phyloP scores from a whole-genome alignment of 2,113 vertebrate genomes.

The Pheucticus melanocephalus region DNA sequence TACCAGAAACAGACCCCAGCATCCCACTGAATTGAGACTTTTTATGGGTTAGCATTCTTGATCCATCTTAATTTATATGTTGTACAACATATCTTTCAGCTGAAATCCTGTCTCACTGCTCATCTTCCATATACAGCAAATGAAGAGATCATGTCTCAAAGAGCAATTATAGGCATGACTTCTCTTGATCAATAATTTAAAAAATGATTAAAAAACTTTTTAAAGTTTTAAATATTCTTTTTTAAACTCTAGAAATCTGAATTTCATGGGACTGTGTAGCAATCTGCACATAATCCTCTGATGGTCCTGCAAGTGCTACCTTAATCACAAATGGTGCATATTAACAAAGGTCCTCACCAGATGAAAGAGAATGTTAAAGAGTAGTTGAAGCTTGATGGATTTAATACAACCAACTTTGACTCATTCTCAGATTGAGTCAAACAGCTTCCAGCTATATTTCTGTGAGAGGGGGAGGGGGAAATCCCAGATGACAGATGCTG shows the following conservation, averaged over 20 bases:
- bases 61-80: not conserved
- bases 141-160: not conserved
- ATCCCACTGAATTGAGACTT: not conserved
- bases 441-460: conserved; percentile 16
- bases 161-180: not conserved
- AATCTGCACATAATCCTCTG: not conserved
- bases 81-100: not conserved
- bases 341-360: conserved; percentile 26
- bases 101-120: not conserved
- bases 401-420: conserved; percentile 28
- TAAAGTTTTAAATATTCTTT: not conserved
- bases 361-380: conserved; percentile 55
- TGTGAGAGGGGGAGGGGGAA: not conserved
- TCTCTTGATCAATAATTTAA: not conserved
- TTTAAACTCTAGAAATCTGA: not conserved
- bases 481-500: not conserved
- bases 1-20: not conserved
- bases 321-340: conserved; percentile 41
- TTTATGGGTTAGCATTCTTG: not conserved
- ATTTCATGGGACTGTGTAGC: not conserved
- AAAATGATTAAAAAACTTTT: not conserved
- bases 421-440: conserved; percentile 20
- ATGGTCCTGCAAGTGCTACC: conserved; percentile 16
- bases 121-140: not conserved
- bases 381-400: not conserved